Evolutionary conservation across 1,140 invertebrate species (phyloP).

Genomic region (Drosophila serrata): DNA sequence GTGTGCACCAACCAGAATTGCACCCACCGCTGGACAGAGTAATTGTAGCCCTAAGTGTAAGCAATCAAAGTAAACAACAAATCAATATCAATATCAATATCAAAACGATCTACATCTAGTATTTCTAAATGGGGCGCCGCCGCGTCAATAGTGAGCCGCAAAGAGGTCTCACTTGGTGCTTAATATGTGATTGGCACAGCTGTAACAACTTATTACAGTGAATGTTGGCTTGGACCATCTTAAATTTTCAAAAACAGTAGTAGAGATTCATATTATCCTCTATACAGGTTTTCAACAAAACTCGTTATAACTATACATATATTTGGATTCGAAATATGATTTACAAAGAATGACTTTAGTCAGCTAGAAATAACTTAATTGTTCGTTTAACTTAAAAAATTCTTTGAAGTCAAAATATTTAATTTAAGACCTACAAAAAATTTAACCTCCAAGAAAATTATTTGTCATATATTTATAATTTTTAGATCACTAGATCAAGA

Average conservation of each 20-base stretch:
- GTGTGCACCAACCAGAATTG: slow-evolving; percentile 98
- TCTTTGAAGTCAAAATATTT: too few relatives aligned
- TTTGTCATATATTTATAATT: background rate
- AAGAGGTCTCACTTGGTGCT: slow-evolving; percentile 38
- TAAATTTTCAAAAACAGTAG: background rate
- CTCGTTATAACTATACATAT: too few relatives aligned
- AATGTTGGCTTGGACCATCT: background rate
- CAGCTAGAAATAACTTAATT: background rate
- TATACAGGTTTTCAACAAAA: background rate
- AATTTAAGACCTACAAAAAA: background rate
- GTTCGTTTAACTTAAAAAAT: background rate
- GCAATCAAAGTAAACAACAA: slow-evolving; percentile 12
- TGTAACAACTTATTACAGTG: slow-evolving; percentile 10
- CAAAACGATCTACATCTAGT: slow-evolving; percentile 16
- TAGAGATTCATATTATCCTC: background rate
- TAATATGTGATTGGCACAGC: slow-evolving; percentile 27
- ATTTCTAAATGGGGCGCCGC: slow-evolving; percentile 16
- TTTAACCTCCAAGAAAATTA: background rate
- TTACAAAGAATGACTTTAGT: background rate
- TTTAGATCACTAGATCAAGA: background rate
- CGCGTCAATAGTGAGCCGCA: slow-evolving; percentile 40
- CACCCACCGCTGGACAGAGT: slow-evolving; percentile 99
- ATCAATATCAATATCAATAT: too few relatives aligned
- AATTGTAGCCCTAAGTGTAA: slow-evolving; percentile 27
- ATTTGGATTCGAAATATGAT: too few relatives aligned